Conservation (phyloP, 2,888 invertebrate genomes). For the Platypus cylindrus region DNA sequence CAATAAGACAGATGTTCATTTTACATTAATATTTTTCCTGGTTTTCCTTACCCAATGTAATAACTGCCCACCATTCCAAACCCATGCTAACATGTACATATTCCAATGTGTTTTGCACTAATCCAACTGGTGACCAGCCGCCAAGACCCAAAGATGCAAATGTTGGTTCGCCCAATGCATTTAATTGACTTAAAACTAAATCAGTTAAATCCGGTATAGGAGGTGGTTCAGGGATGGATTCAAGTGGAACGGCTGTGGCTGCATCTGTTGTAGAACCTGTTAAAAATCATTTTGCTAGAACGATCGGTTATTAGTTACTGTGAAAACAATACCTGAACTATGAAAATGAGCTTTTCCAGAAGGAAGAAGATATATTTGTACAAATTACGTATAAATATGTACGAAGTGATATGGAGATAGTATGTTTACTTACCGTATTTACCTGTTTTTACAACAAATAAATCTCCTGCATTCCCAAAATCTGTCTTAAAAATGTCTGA, state of each 20-base stretch:
- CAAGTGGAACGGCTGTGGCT: no score
- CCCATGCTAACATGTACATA: slow-evolving; percentile 66
- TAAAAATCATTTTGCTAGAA: no score
- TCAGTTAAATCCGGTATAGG: slow-evolving; percentile 27
- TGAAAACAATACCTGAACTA: no score
- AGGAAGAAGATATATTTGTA: no score
- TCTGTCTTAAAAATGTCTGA: no score
- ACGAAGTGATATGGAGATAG: no score
- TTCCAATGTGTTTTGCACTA: slow-evolving; percentile 71
- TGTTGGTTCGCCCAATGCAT: slow-evolving; percentile 55
- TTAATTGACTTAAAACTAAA: slow-evolving; percentile 26
- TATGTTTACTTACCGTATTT: slow-evolving; percentile 11
- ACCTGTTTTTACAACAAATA: slow-evolving; percentile 9
- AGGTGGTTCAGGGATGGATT: slow-evolving; percentile 24
- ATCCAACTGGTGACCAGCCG: slow-evolving; percentile 69
- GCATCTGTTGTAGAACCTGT: no score
- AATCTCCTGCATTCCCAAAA: no score
- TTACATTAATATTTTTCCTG: slow-evolving; percentile 2
- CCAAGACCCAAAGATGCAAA: slow-evolving; percentile 74
- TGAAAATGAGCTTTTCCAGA: no score
- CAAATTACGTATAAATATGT: no score
- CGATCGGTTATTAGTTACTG: no score
- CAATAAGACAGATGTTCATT: slow-evolving; percentile 6
- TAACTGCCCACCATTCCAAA: slow-evolving; percentile 90
- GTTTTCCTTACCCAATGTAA: slow-evolving; percentile 48